These are phyloP conservation scores for Mastacembelus armatus DNA, from an alignment of 2,797 vertebrate genomes.

Conservation along the genomic window DNA sequence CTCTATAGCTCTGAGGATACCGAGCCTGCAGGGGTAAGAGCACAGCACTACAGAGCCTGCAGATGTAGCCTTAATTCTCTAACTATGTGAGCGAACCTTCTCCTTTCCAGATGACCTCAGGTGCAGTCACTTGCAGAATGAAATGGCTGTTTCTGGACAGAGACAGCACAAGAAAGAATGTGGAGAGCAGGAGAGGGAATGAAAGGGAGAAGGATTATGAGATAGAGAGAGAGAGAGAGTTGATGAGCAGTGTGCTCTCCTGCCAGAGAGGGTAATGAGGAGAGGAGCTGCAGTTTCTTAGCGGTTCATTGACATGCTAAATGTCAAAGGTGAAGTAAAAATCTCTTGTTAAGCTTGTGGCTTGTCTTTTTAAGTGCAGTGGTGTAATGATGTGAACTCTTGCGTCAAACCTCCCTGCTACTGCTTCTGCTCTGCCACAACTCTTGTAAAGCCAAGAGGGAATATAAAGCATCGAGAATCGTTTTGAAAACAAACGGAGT, in stretches of 20 bases:
- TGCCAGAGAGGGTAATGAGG: conserved; percentile 72
- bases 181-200: neutral
- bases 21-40: conserved; percentile 42
- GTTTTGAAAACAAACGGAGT: conserved; percentile 55
- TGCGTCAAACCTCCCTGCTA: conserved; percentile 40
- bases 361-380: conserved; percentile 53
- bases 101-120: conserved; percentile 80
- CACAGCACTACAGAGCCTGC: conserved; percentile 43
- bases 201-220: conserved; percentile 39
- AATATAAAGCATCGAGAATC: conserved; percentile 26
- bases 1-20: conserved; percentile 65
- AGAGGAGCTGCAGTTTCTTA: conserved; percentile 67
- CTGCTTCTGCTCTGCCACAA: conserved; percentile 26
- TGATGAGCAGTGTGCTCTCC: conserved; percentile 44
- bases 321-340: conserved; percentile 77
- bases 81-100: conserved; percentile 48
- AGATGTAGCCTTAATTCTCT: conserved; percentile 32
- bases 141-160: conserved; percentile 57
- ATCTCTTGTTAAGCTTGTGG: conserved; percentile 67
- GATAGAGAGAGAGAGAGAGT: conserved; percentile 43
- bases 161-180: conserved; percentile 18
- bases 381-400: conserved; percentile 61
- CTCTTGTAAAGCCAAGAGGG: conserved; percentile 38
- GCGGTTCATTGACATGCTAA: conserved; percentile 69
- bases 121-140: conserved; percentile 77